Percentiles rank a stretch among this genome's conserved stretches.
These are phyloP conservation scores for Ageneiosus marmoratus DNA, from an alignment of 2,113 vertebrate genomes.

Conservation along the genomic window DNA sequence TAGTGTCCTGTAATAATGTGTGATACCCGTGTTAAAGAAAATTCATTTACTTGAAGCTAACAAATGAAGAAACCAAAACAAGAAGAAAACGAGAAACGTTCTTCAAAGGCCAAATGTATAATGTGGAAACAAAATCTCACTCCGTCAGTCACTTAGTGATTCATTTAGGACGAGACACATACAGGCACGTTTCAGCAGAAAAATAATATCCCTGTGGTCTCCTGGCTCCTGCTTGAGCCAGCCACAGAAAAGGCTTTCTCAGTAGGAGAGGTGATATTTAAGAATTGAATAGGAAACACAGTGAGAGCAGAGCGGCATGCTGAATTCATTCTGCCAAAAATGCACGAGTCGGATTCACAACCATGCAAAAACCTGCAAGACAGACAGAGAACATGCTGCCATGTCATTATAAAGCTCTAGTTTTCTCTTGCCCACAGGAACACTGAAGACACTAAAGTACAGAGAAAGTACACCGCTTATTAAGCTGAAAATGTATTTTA, in stretches of 20 bases:
- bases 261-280: conserved; percentile 46
- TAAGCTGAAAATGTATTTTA: conserved; percentile 22
- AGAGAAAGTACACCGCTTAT: conserved; percentile 4
- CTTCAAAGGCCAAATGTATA: not conserved
- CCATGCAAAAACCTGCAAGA: conserved; percentile 28
- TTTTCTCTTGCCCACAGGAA: conserved; percentile 14
- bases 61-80: not conserved
- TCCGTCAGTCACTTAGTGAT: not conserved
- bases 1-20: not conserved
- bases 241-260: conserved; percentile 28
- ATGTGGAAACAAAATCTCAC: not conserved
- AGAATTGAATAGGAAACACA: conserved; percentile 35
- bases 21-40: not conserved
- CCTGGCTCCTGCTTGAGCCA: conserved; percentile 14
- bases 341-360: conserved; percentile 28
- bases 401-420: conserved; percentile 20
- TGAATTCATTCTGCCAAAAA: conserved; percentile 44
- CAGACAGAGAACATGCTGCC: conserved; percentile 16
- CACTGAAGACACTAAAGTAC: not conserved
- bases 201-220: conserved; percentile 21
- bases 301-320: conserved; percentile 18
- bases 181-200: conserved; percentile 16
- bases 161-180: conserved; percentile 16
- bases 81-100: not conserved
- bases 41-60: too few species aligned